Evolutionary conservation across 2,113 vertebrate species (phyloP).

Genomic region (Eurystomus gularis): DNA sequence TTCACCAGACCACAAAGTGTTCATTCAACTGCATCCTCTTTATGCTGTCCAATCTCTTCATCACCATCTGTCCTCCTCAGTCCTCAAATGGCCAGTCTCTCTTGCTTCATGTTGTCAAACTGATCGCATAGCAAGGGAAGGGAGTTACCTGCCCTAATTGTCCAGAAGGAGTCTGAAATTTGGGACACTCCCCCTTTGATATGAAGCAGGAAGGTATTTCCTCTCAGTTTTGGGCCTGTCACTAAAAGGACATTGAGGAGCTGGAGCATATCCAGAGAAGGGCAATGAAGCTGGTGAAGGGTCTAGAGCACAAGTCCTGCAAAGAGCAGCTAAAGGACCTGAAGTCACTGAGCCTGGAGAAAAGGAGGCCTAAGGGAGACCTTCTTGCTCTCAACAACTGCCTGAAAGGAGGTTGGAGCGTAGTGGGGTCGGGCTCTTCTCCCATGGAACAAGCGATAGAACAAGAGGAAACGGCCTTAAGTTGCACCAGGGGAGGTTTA

Average conservation of each 20-base stretch:
- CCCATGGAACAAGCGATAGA: neutral
- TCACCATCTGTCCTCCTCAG: neutral
- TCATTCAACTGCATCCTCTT: neutral
- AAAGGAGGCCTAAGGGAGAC: neutral
- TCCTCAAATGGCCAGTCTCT: neutral
- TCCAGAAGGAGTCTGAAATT: fast-evolving
- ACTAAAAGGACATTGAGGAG: neutral
- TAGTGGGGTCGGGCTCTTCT: neutral
- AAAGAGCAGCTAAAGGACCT: neutral
- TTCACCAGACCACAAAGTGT: neutral
- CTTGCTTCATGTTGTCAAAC: fast-evolving
- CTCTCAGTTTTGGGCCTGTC: neutral
- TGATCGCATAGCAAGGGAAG: fast-evolving
- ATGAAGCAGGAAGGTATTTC: fast-evolving
- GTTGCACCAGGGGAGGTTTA: neutral
- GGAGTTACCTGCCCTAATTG: fast-evolving
- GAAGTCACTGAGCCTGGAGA: neutral
- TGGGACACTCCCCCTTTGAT: fast-evolving
- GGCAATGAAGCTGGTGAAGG: neutral
- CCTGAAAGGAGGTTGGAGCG: neutral
- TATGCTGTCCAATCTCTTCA: fast-evolving
- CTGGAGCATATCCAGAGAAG: neutral
- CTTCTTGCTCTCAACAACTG: neutral
- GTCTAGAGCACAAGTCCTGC: neutral
- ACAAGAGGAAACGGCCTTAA: neutral